Conservation (phyloP, 2,888 invertebrate species). For the Ennomos erosarius region DNA sequence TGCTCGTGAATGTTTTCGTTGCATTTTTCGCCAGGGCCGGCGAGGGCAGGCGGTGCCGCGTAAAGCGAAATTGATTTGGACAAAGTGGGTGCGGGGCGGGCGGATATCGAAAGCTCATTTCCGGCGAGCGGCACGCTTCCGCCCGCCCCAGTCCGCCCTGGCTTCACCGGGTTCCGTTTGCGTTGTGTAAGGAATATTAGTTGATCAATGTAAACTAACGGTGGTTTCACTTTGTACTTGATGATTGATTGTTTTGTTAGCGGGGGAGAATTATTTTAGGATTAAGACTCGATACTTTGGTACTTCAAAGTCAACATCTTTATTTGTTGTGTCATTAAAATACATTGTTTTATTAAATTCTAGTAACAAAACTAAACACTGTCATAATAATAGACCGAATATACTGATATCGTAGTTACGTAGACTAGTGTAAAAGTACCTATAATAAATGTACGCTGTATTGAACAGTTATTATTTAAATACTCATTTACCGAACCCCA, state of each 20-base stretch:
- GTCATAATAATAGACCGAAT: too few species aligned
- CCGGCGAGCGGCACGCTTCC: constrained; percentile 62
- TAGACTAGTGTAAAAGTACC: too few species aligned
- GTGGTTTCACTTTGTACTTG: constrained; percentile 8
- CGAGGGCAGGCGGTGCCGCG: constrained; percentile 42
- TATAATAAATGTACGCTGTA: too few species aligned
- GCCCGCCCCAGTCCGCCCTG: constrained; percentile 40
- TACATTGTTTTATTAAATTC: too few species aligned
- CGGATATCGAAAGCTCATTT: constrained; percentile 79
- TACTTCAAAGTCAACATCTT: too few species aligned
- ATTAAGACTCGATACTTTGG: background rate
- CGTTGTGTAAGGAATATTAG: constrained; percentile 32
- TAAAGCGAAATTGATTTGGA: constrained; percentile 76
- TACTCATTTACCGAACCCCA: too few species aligned
- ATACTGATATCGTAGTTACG: too few species aligned
- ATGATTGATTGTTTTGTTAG: constrained; percentile 17
- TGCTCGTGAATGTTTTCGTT: constrained; percentile 39
- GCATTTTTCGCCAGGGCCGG: constrained; percentile 46
- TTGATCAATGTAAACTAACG: constrained; percentile 19
- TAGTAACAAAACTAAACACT: too few species aligned
- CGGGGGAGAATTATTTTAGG: background rate
- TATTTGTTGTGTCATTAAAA: too few species aligned
- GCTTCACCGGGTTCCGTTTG: constrained; percentile 37
- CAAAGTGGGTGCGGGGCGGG: constrained; percentile 62
- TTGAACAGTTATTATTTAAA: too few species aligned